Evolutionary conservation across 2,888 invertebrate genomes (phyloP), one percentile per base, ranked within the genome.

Genomic region (Caenorhabditis zanzibari): DNA sequence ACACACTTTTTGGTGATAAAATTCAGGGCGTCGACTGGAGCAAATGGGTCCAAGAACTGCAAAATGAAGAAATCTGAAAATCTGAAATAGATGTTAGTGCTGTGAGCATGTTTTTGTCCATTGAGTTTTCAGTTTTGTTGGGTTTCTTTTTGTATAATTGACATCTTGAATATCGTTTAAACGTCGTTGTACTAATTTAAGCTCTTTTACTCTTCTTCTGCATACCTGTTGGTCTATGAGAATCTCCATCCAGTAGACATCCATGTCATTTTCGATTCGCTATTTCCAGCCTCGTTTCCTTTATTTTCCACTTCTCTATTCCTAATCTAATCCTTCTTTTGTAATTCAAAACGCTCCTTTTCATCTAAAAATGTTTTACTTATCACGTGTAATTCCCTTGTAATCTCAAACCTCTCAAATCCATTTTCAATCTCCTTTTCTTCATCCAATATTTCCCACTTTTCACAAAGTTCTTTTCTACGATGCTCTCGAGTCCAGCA

Each of bases 1-100:
- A 66, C 63, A 74, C 74, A 74, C 64, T 74, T 74, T 74, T 41
- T 64, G 54, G 28, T 74, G 56, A 74, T 52, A 73, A 49, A 32
- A 24, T 22, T 16, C n/a, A 0, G 32, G 28, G 14, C 32, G 14
- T 32, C n/a, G 58, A 24, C 14, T 47, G n/a, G 19, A 47, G 47
- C 47, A 9, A 38, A 12, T 6, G 38, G 38, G 38, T 38, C 38
- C 38, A 12, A 38, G 38, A 12, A 10, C 6, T 38, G 38, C 12
- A 38, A 12, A 38, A 38, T 12, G 12, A 38, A 12, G 7, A 38
- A 6, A 38, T 2, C 38, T 38, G 10, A 2, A 38, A 10, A 12
- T 12, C 2, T 38, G 38, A 38, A 38, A 38, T 6, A 38, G 12
- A 38, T 12, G 38, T 12, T 12, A 10, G 6, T 38, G 38, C 12